Conservation (phyloP, 2,797 vertebrate genomes). For the Scleropages formosus region DNA sequence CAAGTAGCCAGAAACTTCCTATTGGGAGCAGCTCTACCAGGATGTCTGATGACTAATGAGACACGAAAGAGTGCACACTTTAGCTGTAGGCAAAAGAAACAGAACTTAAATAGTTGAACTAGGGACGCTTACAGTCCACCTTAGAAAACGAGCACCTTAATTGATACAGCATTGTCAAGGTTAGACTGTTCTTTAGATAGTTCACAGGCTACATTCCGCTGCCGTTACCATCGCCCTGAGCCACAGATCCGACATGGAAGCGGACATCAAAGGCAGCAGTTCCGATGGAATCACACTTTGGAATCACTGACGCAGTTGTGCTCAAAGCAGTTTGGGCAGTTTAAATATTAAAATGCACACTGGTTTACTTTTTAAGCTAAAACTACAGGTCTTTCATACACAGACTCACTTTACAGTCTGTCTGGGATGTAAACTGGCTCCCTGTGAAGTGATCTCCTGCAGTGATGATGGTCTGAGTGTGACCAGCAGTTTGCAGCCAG, state of each 20-base stretch:
- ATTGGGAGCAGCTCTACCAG: constrained; percentile 29
- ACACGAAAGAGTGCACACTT: neutral
- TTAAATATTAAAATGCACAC: neutral
- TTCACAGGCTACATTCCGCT: neutral
- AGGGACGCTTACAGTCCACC: neutral
- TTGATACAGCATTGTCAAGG: neutral
- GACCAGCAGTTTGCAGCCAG: neutral
- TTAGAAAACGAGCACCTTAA: neutral
- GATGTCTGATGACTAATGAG: constrained; percentile 38
- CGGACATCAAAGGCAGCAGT: neutral
- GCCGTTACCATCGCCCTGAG: neutral
- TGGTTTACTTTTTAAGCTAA: neutral
- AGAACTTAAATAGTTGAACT: neutral
- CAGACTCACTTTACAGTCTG: constrained; percentile 40
- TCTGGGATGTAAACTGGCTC: constrained; percentile 55
- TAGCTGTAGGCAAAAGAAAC: neutral
- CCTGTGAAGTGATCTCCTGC: constrained; percentile 56
- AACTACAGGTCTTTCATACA: neutral
- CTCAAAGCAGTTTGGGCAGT: neutral
- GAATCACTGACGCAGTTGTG: no score
- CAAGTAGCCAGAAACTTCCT: constrained; percentile 23
- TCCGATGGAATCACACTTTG: neutral
- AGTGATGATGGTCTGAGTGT: constrained; percentile 32
- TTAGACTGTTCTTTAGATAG: neutral
- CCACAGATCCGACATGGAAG: neutral